Base-by-base conservation (phyloP, 2,888 invertebrate species). In the Dicycla oo region DNA sequence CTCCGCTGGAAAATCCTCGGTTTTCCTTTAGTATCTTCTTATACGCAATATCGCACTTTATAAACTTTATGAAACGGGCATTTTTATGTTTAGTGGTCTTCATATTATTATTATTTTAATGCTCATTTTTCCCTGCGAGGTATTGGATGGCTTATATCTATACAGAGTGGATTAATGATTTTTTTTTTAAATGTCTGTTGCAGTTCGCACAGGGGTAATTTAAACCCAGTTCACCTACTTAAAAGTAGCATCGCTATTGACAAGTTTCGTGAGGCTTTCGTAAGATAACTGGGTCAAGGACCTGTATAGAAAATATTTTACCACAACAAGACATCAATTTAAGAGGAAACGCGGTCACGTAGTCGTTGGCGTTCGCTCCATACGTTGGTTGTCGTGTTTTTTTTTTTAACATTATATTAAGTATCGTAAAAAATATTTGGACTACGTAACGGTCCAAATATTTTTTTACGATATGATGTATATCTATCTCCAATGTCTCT, bases 41-140 rank as follows among this genome's bases (percentile, higher is more conserved):
- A 57, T 78, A 68, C 66, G 76, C 69, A 81, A 84, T 81, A 86
- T 80, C 58, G 58, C 75, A 73, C 67, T 81, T 85, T 79, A 86
- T 83, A 80, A n/a, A 71, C 75, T 74, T 74, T 71, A 53, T 53
- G 26, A 66, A 85, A 80, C 56, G 70, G 73, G 61, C 38, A 69
- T 68, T 80, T 80, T 83, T 80, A 82, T 74, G 77, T 71, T 69
- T 63, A 71, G 49, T 58, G 69, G 57, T 66, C 34, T 66, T 54
- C 34, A 58, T 62, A 51, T 58, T 61, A 61, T n/a, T 69, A 47
- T 75, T 75, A 51, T 63, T 63, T 54, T 67, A 43, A 60, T 60
- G 58, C 10, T 61, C 30, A 51, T 76, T 65, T 73, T n/a, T 54
- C 43, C 43, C 13, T 56, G 26, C 26, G 53, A 30, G 13, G 30